Base-by-base conservation (phyloP, 2,113 vertebrate genomes). In the Toxostoma redivivum region DNA sequence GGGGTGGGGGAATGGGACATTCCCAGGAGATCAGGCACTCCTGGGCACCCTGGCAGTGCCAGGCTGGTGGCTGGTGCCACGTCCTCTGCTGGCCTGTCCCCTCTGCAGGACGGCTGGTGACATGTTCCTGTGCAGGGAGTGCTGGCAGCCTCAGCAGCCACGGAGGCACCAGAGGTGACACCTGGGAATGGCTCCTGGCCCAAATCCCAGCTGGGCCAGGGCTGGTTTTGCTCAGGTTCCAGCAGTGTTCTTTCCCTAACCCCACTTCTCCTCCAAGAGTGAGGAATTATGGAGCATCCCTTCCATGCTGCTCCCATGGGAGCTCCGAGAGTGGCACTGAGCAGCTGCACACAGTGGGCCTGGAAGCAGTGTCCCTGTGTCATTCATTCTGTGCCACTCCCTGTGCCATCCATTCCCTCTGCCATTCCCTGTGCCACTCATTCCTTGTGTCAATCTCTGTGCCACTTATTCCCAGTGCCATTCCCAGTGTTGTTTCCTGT, bases 341-440 rank as follows among this genome's bases (percentile, higher is more conserved):
- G 28, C 35, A 79, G 53, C 77, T 42, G 47, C 81, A 58, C 0
- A 0, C 2, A 1, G 4, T 18, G 48, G 18, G 37, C 54, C 19
- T 62, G 70, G 54, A 12, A 57, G 42, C 28, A 17, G n/a, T 61
- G 28, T 60, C 40, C 28, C n/a, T 28, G 23, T 54, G 78, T 2
- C 70, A 25, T 2, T 12, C 45, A 11, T 73, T 4, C 2, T 27
- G 28, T 33, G 35, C 0, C 72, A 15, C 0, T 6, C 44, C 44
- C 42, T 14, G 8, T 24, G 37, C 1, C 50, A 31, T 0, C 5
- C 25, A 22, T 1, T 16, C n/a, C n/a, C 33, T 27, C 33, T 25
- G 12, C 2, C 25, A 21, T 1, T 8, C 38, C 9, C 20, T 24
- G 48, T 48, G 48, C 47, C 22, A 48, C 6, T 48, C 7, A 48